These are phyloP conservation scores for Lanistes nyassanus DNA, from an alignment of 1,140 invertebrate genomes.

Conservation along the genomic window DNA sequence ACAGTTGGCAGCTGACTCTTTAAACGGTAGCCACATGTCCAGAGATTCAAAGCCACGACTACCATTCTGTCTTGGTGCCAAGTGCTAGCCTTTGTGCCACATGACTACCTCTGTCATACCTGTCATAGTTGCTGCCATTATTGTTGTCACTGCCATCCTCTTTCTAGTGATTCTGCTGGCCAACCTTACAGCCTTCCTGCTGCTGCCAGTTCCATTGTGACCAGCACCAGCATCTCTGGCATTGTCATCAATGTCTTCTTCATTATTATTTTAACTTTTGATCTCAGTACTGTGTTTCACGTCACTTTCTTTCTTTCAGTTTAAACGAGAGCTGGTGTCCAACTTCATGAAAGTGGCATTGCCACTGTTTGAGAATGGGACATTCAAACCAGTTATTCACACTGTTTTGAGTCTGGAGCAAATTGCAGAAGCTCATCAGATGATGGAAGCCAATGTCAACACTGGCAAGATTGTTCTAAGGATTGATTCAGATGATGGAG, in stretches of 20 bases:
- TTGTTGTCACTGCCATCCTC: background rate
- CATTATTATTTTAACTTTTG: background rate
- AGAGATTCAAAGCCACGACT: background rate
- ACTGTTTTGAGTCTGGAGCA: slow-evolving; percentile 52
- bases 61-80: no score
- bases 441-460: slow-evolving; percentile 62
- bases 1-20: no score
- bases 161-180: background rate
- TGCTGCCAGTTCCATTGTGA: background rate
- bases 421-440: slow-evolving; percentile 53
- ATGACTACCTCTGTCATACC: background rate
- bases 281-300: background rate
- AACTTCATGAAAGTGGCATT: slow-evolving; percentile 44
- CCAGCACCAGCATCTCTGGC: background rate
- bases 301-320: slow-evolving; percentile 53
- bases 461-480: slow-evolving; percentile 60
- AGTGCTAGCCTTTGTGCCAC: no score
- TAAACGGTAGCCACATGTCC: background rate
- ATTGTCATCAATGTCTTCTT: background rate
- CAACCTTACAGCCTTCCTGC: background rate
- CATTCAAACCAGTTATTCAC: slow-evolving; percentile 56
- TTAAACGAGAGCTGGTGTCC: slow-evolving; percentile 53
- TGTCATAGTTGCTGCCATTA: background rate
- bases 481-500: slow-evolving; percentile 34
- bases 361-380: slow-evolving; percentile 49